Evolutionary conservation across 2,113 vertebrate species (phyloP), one percentile per base, ranked within the genome.

Genomic region (Egretta garzetta): DNA sequence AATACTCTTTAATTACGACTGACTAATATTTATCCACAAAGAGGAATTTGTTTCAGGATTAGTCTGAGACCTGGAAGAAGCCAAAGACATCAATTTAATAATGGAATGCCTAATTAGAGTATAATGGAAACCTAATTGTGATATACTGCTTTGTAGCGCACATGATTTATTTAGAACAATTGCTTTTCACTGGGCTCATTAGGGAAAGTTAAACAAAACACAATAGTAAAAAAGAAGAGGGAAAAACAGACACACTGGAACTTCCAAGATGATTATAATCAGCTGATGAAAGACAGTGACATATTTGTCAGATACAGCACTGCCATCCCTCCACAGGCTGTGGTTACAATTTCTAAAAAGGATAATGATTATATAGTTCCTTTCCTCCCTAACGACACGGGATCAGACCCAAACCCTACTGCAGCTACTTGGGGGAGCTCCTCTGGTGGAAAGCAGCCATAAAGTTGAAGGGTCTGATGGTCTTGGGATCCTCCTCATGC

Each of bases 91-190:
- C 97, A 98, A 97, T 98, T 97, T 94, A 97, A 98, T 98, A 98
- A 98, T 91, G 82, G 94, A 98, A 98, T 91, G 94, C 91, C 97
- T 98, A 98, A 98, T 98, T 98, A 98, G 97, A 97, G 93, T 91
- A 97, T 98, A 98, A 98, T 98, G 88, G 97, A 97, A 97, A 94
- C 86, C 91, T 98, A 98, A 98, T 98, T 98, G 97, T 97, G 97
- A 98, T 97, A 92, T 94, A 98, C 85, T 97, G 96, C 97, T 98
- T 97, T 97, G 89, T 66, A 95, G 84, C 12, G 7, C 86, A 95
- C 88, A 97, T 96, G 96, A 98, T 93, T 98, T 98, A 97, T 98
- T 97, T 96, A 97, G 93, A 95, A 97, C 95, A 98, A 98, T 80
- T 96, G 92, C 89, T 97, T 97, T 98, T 97, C 79, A 97, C 77